phyloP scores from a whole-genome alignment of 2,797 vertebrate species.

The Typhlichthys subterraneus region DNA sequence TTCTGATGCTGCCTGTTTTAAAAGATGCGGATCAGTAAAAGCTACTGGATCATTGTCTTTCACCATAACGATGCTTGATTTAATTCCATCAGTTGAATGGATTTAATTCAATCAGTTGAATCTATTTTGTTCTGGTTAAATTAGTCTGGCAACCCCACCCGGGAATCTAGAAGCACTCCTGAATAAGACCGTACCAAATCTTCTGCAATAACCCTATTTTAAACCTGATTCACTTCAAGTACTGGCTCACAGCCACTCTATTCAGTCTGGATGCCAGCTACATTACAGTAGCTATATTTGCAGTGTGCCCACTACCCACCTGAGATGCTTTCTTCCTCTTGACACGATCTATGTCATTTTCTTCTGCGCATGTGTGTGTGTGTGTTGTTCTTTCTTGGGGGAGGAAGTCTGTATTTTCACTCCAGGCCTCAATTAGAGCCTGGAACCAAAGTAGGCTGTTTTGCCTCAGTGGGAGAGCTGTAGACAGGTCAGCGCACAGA shows the following conservation, averaged over 20 bases:
- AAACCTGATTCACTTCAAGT: constrained; percentile 13
- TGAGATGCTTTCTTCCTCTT: constrained; percentile 37
- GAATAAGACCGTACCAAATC: constrained; percentile 4
- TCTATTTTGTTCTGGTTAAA: background rate
- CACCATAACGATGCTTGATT: too few species aligned
- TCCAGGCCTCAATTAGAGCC: constrained; percentile 25
- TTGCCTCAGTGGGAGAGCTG: constrained; percentile 31
- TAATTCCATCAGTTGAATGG: too few species aligned
- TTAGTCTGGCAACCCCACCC: background rate
- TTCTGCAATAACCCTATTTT: constrained; percentile 10
- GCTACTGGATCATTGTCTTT: background rate
- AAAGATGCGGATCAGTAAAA: background rate
- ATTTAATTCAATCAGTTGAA: too few species aligned
- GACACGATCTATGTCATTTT: constrained; percentile 41
- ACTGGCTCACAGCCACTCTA: constrained; percentile 14
- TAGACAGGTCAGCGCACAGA: constrained; percentile 25
- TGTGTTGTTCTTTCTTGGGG: constrained; percentile 41
- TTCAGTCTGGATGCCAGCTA: constrained; percentile 30
- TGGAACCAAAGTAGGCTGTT: constrained; percentile 35
- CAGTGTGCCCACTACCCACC: constrained; percentile 15
- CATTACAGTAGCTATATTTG: constrained; percentile 41
- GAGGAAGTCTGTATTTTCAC: constrained; percentile 44
- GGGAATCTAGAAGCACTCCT: background rate
- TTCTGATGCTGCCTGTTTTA: too few species aligned
- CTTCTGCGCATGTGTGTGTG: constrained; percentile 21